A percentile compares a stretch with the other conserved stretches of the same genome.
Conservation (phyloP, 2,113 vertebrate genomes). For the Ptilorrhoa leucosticta region DNA sequence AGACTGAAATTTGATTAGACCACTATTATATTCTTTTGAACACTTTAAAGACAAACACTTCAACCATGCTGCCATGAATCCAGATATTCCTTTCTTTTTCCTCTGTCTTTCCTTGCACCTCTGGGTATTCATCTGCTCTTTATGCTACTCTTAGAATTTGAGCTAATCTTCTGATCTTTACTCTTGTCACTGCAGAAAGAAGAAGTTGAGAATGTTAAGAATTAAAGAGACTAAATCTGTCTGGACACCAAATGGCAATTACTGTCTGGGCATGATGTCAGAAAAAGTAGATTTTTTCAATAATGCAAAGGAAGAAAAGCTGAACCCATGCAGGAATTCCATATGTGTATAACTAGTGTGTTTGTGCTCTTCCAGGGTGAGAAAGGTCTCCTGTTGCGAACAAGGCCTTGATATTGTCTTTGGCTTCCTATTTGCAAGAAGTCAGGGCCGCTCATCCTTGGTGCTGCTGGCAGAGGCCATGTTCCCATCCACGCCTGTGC, state of each 20-base stretch:
- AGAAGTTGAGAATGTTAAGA: not conserved
- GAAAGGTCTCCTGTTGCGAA: not conserved
- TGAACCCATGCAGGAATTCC: not conserved
- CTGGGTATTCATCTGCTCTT: not conserved
- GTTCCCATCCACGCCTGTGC: not conserved
- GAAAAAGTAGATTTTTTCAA: not conserved
- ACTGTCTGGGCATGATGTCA: not conserved
- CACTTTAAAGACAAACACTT: conserved; percentile 30
- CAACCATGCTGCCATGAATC: not conserved
- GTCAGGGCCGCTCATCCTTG: not conserved
- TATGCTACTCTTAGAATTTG: not conserved
- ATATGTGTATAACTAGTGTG: not conserved
- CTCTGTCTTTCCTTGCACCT: not conserved
- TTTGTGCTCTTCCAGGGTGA: not conserved
- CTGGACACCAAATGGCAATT: not conserved
- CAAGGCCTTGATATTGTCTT: not conserved
- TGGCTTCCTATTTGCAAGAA: not conserved
- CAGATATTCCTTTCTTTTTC: not conserved
- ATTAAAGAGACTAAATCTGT: not conserved
- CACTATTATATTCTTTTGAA: not conserved
- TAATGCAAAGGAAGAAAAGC: not conserved
- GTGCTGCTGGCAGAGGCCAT: not conserved
- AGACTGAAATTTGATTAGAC: conserved; percentile 20
- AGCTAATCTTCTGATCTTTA: not conserved
- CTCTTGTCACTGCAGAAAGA: not conserved